Evolutionary conservation across 2,113 vertebrate genomes (phyloP).

Genomic region (Oxygymnocypris stewartii): DNA sequence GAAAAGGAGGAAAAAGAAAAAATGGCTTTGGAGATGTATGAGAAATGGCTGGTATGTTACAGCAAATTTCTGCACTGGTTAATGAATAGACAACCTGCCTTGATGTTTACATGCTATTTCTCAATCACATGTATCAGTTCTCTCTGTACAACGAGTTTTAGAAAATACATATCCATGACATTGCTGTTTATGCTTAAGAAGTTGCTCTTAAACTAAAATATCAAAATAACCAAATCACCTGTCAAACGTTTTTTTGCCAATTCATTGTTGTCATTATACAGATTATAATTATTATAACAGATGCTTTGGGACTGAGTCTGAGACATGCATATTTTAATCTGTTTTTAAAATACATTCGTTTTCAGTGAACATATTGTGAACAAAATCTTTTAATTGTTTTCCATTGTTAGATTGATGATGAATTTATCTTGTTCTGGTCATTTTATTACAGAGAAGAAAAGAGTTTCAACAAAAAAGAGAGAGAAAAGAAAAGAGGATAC

Average conservation of each 20-base stretch:
- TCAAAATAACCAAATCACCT: background rate
- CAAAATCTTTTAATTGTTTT: background rate
- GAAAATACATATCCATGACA: background rate
- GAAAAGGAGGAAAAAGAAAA: conserved; percentile 82
- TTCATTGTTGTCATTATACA: background rate
- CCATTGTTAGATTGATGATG: background rate
- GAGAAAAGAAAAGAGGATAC: conserved; percentile 75
- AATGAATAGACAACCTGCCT: background rate
- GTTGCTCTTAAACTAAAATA: background rate
- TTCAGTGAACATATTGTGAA: background rate
- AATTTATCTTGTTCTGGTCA: background rate
- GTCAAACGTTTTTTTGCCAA: background rate
- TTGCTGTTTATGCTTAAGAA: background rate
- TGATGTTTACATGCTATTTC: background rate
- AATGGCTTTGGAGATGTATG: conserved; percentile 83
- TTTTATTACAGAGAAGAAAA: conserved; percentile 79
- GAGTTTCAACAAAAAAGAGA: conserved; percentile 76
- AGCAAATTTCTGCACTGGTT: background rate
- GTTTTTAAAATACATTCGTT: background rate
- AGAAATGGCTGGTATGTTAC: conserved; percentile 88
- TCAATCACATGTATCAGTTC: background rate
- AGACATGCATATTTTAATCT: background rate
- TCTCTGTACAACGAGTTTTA: background rate
- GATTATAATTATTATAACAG: no score
- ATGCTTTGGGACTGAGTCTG: background rate